Base-by-base conservation (phyloP, 92 coral and sea anemone genomes). In the Pocillopora meandrina region DNA sequence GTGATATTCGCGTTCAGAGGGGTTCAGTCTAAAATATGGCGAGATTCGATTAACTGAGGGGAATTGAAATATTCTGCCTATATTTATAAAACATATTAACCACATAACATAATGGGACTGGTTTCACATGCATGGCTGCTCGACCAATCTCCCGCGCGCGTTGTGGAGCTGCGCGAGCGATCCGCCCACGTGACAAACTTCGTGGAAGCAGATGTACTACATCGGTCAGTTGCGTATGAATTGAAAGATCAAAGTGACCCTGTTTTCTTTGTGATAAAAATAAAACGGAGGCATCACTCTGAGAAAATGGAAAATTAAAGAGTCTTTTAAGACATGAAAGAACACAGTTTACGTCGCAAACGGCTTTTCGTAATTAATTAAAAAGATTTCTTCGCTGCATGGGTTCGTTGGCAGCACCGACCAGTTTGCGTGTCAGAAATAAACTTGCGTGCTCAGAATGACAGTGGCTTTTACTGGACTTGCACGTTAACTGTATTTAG, bases 61-160 rank as follows among this genome's bases (percentile, higher is more conserved):
- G 90, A 93, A 93, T 87, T 93, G 94, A 93, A 91, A 92, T 95
- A 94, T 89, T 94, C 89, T 66, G 75, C 78, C 90, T 90, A 90
- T 94, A 91, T 91, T 94, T 94, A 92, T 92, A 90, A 94, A 91
- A 90, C 93, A 92, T 86, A 94, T 92, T 86, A 92, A 90, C 98
- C 90, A 90, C 91, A 87, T 92, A 62, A 90, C 75, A 60, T 81
- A 92, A 90, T 84, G 77, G 69, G 81, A 83, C 92, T 90, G 87
- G 82, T 86, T 93, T 89, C 73, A 88, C 84, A 91, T 88, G 95
- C 92, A 84, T 76, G 82, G 69, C 12, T 72, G 59, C 67, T 65
- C 90, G 57, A 69, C 82, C 76, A 84, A 64, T 84, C 75, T 76
- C 61, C 59, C 67, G 55, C 82, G 79, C 55, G 57, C 61, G 81